phyloP scores from a whole-genome alignment of 2,888 invertebrate genomes.

The Thumatha senex region DNA sequence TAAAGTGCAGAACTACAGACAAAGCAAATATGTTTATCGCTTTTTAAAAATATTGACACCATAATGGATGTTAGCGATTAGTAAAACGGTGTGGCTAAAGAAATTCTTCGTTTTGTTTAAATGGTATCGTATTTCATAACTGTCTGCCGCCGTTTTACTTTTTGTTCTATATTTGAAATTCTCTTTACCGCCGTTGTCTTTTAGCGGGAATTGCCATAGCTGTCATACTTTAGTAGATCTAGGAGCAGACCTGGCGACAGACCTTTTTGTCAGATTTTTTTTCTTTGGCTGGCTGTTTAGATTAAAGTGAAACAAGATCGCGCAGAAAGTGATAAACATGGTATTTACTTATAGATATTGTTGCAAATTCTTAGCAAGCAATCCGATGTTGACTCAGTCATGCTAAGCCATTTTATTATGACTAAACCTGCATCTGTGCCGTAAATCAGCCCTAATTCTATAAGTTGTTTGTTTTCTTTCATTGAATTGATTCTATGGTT shows the following conservation, averaged over 20 bases:
- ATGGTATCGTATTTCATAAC: not conserved
- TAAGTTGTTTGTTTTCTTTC: too few relatives aligned
- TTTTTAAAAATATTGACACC: slow-evolving; percentile 25
- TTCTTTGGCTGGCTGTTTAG: too few relatives aligned
- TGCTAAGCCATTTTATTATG: too few relatives aligned
- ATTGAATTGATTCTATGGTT: too few relatives aligned
- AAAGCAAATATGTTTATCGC: slow-evolving; percentile 6
- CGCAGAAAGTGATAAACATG: too few relatives aligned
- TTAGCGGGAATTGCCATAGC: not conserved
- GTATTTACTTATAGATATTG: too few relatives aligned
- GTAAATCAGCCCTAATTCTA: too few relatives aligned
- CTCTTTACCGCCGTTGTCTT: not conserved
- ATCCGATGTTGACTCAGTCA: too few relatives aligned
- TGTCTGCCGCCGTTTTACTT: not conserved
- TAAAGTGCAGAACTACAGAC: slow-evolving; percentile 7
- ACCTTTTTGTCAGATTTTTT: not conserved
- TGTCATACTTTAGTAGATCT: not conserved
- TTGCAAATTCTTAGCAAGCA: too few relatives aligned
- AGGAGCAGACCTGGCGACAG: not conserved
- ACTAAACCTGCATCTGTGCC: too few relatives aligned
- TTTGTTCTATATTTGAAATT: not conserved
- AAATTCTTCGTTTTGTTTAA: slow-evolving; percentile 12
- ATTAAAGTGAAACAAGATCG: too few relatives aligned
- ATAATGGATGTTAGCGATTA: slow-evolving; percentile 30
- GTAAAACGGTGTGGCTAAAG: slow-evolving; percentile 21